phyloP scores from a whole-genome alignment of 2,113 vertebrate genomes.

The Atrichornis clamosus region DNA sequence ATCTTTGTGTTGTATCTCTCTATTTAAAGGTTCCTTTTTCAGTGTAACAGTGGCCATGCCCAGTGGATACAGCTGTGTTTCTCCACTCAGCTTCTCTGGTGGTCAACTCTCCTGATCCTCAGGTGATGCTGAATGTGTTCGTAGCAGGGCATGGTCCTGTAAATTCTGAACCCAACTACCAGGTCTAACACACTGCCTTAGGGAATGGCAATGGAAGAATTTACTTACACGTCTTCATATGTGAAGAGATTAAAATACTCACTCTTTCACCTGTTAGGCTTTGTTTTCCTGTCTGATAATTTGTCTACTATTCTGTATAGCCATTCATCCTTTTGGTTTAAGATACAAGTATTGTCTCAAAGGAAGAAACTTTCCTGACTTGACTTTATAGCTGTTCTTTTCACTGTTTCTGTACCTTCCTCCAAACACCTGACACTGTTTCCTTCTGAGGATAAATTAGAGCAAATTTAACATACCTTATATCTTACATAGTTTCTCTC shows the following conservation, averaged over 20 bases:
- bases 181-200: neutral
- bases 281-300: neutral
- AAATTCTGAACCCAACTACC: neutral
- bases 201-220: neutral
- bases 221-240: neutral
- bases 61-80: neutral
- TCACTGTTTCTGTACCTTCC: neutral
- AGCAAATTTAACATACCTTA: neutral
- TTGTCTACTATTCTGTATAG: neutral
- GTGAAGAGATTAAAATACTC: neutral
- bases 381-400: neutral
- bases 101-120: fast-evolving
- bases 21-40: neutral
- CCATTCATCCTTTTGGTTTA: neutral
- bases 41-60: neutral
- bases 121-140: neutral
- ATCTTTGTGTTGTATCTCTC: neutral
- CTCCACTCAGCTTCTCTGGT: neutral
- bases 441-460: neutral
- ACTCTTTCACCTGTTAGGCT: neutral
- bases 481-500: neutral
- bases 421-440: neutral
- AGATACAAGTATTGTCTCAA: neutral
- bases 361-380: neutral
- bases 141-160: neutral